Conservation (phyloP, 2,797 vertebrate genomes). For the Octomys mimax region DNA sequence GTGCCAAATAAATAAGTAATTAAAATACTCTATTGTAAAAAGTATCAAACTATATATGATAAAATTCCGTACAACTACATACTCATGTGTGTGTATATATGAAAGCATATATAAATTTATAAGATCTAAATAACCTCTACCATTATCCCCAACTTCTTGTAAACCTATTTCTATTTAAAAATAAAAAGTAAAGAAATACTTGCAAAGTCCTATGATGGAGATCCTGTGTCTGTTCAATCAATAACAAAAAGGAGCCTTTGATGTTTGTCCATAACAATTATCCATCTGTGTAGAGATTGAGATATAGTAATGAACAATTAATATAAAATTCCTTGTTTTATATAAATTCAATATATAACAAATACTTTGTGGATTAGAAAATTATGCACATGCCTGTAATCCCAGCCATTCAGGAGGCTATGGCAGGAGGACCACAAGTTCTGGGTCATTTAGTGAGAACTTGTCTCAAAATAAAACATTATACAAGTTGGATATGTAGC, state of each 20-base stretch:
- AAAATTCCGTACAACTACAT: not conserved
- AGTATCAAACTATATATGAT: not conserved
- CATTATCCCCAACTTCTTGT: not conserved
- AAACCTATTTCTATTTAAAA: not conserved
- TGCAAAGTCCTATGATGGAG: not conserved
- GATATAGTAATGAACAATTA: not conserved
- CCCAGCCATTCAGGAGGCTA: not conserved
- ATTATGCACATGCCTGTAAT: not conserved
- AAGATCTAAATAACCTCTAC: not conserved
- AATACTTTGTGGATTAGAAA: not conserved
- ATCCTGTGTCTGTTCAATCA: not conserved
- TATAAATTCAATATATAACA: not conserved
- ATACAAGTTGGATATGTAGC: not conserved
- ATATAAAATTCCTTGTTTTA: not conserved
- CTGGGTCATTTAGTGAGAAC: not conserved
- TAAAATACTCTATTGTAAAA: no score
- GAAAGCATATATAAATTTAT: not conserved
- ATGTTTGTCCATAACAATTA: not conserved
- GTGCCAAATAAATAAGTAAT: no score
- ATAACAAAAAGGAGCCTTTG: constrained; percentile 1
- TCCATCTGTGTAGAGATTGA: not conserved
- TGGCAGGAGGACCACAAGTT: not conserved
- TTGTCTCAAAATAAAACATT: not conserved
- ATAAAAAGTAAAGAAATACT: not conserved
- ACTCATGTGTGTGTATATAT: not conserved